These are phyloP conservation scores for Cirrhinus molitorella DNA, from an alignment of 2,797 vertebrate genomes.

Conservation along the genomic window DNA sequence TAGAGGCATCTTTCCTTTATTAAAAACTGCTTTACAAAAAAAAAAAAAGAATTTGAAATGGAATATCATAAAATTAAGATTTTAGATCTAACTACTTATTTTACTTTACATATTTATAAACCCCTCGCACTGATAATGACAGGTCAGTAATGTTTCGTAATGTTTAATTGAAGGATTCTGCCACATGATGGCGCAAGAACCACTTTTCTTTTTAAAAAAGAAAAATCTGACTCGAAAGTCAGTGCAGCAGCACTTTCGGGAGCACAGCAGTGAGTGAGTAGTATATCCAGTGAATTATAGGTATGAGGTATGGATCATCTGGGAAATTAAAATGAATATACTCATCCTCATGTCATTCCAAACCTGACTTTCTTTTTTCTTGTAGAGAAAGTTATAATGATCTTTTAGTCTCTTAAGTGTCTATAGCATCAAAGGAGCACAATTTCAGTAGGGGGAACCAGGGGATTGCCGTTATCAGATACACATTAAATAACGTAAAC, in stretches of 20 bases:
- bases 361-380: background rate
- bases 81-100: background rate
- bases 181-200: conserved; percentile 43
- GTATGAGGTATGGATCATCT: background rate
- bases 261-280: background rate
- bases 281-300: background rate
- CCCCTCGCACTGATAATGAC: background rate
- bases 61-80: background rate
- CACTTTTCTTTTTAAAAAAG: background rate
- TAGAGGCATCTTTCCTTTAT: background rate
- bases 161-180: background rate
- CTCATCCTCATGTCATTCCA: background rate
- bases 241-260: background rate
- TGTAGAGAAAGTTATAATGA: background rate
- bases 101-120: background rate
- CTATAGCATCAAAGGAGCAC: background rate
- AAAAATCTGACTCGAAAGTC: background rate
- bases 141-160: background rate
- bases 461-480: background rate
- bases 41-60: background rate
- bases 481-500: background rate
- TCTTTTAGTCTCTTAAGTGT: background rate
- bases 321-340: background rate
- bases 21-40: background rate
- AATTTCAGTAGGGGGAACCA: background rate